phyloP scores from a whole-genome alignment of 30 jellyfish, hydroid and myxozoan genomes.

The Aurelia aurita complex sp. Pacific region DNA sequence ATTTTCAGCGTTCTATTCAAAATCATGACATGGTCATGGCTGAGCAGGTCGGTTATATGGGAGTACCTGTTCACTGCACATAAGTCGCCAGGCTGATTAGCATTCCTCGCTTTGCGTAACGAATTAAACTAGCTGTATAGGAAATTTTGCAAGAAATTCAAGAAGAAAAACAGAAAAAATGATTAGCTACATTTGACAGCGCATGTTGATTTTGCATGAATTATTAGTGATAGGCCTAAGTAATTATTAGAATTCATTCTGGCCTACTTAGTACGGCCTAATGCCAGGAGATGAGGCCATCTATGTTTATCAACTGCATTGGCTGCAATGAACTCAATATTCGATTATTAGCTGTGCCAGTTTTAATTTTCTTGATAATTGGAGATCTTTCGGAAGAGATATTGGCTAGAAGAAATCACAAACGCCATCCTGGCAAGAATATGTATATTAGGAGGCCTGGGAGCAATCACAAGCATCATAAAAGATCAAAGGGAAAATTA shows the following conservation, averaged over 20 bases:
- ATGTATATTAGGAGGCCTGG: conserved; percentile 35
- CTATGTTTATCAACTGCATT: conserved; percentile 9
- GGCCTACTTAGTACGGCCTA: not conserved
- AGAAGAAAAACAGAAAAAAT: no score
- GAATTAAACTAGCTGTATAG: conserved; percentile 53
- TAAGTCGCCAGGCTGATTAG: conserved; percentile 35
- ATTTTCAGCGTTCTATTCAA: conserved; percentile 29
- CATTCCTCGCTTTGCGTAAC: conserved; percentile 58
- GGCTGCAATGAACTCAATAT: conserved; percentile 25
- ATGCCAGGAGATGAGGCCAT: conserved; percentile 31
- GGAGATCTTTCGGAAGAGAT: conserved; percentile 48
- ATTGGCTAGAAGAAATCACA: conserved; percentile 30
- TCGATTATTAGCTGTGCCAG: conserved; percentile 30
- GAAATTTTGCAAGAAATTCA: not conserved
- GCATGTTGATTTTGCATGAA: no score
- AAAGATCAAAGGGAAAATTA: conserved; percentile 15
- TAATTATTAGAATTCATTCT: not conserved
- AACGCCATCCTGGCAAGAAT: conserved; percentile 53
- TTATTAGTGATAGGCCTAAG: conserved; percentile 3
- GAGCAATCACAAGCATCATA: conserved; percentile 45
- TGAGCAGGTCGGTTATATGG: conserved; percentile 20
- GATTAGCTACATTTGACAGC: no score
- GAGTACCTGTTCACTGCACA: conserved; percentile 52
- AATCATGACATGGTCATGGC: conserved; percentile 54
- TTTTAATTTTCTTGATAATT: conserved; percentile 27